Percentiles rank a stretch among this genome's conserved stretches.
These are phyloP conservation scores for Oreochromis spilurus DNA, from an alignment of 2,113 vertebrate species.

Conservation along the genomic window DNA sequence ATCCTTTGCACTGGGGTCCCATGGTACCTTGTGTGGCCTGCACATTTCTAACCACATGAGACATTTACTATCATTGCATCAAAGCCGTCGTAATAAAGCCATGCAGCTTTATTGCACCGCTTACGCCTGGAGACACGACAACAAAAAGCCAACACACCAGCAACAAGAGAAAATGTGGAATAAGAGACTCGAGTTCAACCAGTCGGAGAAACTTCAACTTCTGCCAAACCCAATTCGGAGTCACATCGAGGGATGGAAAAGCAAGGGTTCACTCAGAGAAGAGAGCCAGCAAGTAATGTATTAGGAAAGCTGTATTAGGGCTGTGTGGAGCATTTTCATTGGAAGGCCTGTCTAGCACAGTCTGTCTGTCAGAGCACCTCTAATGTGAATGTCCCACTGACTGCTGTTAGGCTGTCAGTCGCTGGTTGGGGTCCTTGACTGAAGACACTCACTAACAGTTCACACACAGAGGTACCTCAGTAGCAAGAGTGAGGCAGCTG, in stretches of 20 bases:
- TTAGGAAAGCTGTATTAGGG: conserved; percentile 28
- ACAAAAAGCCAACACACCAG: conserved; percentile 33
- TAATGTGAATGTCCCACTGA: conserved; percentile 54
- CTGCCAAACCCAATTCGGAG: conserved; percentile 15
- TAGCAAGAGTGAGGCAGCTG: conserved; percentile 19
- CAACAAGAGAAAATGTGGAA: conserved; percentile 9
- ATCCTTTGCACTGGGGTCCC: conserved; percentile 68
- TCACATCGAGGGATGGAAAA: conserved; percentile 3
- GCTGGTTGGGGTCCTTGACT: conserved; percentile 49
- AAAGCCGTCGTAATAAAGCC: conserved; percentile 60
- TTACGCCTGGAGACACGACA: conserved; percentile 55
- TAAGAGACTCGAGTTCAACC: conserved; percentile 37
- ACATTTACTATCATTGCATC: conserved; percentile 50
- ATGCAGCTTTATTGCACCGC: conserved; percentile 12
- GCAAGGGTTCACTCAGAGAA: conserved; percentile 18
- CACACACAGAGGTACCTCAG: conserved; percentile 47
- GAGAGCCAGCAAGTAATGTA: conserved; percentile 22
- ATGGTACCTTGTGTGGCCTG: conserved; percentile 62
- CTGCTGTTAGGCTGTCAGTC: conserved; percentile 58
- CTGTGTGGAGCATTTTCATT: conserved; percentile 30
- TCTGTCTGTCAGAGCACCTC: conserved; percentile 52
- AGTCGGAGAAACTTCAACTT: conserved; percentile 33
- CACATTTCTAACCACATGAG: conserved; percentile 51
- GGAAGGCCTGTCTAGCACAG: conserved; percentile 33
- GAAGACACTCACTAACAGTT: conserved; percentile 53